These are phyloP conservation scores for Euborellia annulipes DNA, from an alignment of 1,140 invertebrate species.

Conservation along the genomic window DNA sequence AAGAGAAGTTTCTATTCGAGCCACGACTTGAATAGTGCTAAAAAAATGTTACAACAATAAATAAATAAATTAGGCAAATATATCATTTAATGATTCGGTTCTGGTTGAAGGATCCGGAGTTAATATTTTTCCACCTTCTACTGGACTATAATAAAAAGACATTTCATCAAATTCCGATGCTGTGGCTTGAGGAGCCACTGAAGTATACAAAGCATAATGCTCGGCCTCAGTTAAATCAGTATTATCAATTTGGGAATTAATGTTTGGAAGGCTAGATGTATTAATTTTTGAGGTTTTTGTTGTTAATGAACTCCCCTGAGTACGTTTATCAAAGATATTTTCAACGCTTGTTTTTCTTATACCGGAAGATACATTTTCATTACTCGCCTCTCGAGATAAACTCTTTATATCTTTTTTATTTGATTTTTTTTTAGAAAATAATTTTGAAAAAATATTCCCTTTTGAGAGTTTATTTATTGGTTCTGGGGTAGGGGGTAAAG, in stretches of 20 bases:
- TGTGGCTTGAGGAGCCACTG: conserved; percentile 65
- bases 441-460: conserved; percentile 44
- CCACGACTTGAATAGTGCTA: background rate
- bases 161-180: conserved; percentile 73
- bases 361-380: conserved; percentile 1
- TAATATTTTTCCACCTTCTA: conserved; percentile 54
- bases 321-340: conserved; percentile 1
- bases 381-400: background rate
- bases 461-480: conserved; percentile 37
- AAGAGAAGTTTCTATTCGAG: conserved; percentile 9
- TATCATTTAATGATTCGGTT: conserved; percentile 6
- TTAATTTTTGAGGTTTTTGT: no score
- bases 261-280: no score
- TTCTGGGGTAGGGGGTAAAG: conserved; percentile 26
- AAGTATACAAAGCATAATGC: conserved; percentile 69
- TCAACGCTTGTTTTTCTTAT: background rate
- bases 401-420: conserved; percentile 3
- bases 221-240: conserved; percentile 64
- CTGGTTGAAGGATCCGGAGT: conserved; percentile 16
- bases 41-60: conserved; percentile 2
- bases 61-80: conserved; percentile 10
- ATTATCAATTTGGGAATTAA: no score
- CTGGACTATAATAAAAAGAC: conserved; percentile 68
- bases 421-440: conserved; percentile 31
- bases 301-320: no score